phyloP scores from a whole-genome alignment of 1,140 invertebrate genomes.

The Lasioglossum baleicum region DNA sequence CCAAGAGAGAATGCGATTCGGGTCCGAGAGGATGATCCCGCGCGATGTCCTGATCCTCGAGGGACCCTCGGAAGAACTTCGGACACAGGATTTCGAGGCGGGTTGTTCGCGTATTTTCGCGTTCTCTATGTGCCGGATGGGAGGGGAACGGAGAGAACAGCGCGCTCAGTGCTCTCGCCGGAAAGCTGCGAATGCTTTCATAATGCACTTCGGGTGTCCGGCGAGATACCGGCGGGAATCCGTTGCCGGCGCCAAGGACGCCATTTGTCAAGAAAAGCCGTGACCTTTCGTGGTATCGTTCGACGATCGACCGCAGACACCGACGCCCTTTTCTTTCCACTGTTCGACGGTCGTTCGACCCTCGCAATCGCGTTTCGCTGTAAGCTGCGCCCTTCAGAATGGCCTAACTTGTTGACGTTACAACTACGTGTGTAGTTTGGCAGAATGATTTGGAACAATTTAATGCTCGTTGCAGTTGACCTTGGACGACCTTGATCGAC shows the following conservation, averaged over 20 bases:
- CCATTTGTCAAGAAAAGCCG: conserved; percentile 48
- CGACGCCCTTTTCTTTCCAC: not conserved
- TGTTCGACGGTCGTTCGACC: not conserved
- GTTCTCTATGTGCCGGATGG: not conserved
- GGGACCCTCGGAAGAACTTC: conserved; percentile 12
- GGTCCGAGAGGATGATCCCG: not conserved
- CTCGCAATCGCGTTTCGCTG: no score
- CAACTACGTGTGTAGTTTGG: no score
- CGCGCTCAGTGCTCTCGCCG: not conserved
- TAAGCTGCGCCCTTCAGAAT: no score
- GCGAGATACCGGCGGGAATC: conserved; percentile 2
- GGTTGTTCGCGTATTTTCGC: conserved; percentile 20
- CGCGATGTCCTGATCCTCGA: conserved; percentile 2
- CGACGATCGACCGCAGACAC: conserved; percentile 6
- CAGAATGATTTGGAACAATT: no score
- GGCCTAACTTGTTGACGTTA: no score
- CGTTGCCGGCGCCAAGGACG: conserved; percentile 19
- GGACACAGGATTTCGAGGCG: conserved; percentile 15
- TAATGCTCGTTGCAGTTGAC: no score
- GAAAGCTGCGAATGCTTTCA: conserved; percentile 13
- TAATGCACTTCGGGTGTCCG: conserved; percentile 16
- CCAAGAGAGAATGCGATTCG: conserved; percentile 10
- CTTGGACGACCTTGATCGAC: no score
- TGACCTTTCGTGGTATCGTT: conserved; percentile 42
- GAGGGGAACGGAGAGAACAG: no score